phyloP scores from a whole-genome alignment of 2,888 invertebrate species.

The Capitulum mitella region DNA sequence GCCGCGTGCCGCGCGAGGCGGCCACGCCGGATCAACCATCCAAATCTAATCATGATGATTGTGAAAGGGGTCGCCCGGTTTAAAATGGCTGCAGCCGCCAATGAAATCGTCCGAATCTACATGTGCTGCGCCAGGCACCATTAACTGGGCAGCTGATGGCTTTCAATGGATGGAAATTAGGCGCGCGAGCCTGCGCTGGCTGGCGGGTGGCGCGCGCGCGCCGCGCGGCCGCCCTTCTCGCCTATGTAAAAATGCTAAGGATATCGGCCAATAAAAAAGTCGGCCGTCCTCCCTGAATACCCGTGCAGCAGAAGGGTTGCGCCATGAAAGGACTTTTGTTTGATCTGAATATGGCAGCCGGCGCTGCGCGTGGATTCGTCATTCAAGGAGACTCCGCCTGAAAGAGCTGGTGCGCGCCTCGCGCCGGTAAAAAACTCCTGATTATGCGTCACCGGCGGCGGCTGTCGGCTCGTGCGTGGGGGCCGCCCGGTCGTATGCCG shows the following conservation, averaged over 20 bases:
- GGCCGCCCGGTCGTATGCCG: background rate
- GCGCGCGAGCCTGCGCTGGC: background rate
- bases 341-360: constrained; percentile 24
- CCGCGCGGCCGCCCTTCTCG: background rate
- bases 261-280: constrained; percentile 18
- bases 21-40: background rate
- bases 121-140: constrained; percentile 1
- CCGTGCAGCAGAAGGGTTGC: background rate
- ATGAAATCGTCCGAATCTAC: constrained; percentile 17
- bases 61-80: constrained; percentile 18
- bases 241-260: constrained; percentile 20
- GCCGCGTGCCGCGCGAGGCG: background rate
- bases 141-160: constrained; percentile 18
- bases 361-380: background rate
- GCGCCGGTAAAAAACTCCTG: background rate
- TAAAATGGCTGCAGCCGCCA: constrained; percentile 24
- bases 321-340: constrained; percentile 10
- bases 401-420: background rate
- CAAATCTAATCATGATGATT: constrained; percentile 25
- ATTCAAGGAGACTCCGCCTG: constrained; percentile 5
- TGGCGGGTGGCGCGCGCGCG: background rate
- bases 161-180: constrained; percentile 24
- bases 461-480: background rate
- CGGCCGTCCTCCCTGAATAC: background rate
- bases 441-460: constrained; percentile 13